Evolutionary conservation across 2,888 invertebrate species (phyloP).

Genomic region (Tetrapedia diversipes): DNA sequence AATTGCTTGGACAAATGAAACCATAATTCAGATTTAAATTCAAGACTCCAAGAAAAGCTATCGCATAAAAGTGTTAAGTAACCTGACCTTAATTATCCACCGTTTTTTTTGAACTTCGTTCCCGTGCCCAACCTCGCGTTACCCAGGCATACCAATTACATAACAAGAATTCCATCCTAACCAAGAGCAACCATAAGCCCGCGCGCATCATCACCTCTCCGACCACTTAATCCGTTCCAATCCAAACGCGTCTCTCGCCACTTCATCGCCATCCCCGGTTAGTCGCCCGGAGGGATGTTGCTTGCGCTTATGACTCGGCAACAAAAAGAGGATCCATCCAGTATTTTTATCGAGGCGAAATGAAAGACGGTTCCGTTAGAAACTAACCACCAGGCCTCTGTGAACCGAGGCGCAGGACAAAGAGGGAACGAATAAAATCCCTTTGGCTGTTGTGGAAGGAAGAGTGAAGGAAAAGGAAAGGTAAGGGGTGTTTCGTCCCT

Average conservation of each 20-base stretch:
- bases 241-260: background rate
- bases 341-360: slow-evolving; percentile 24
- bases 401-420: background rate
- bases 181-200: background rate
- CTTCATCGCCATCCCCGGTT: background rate
- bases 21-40: too few species aligned
- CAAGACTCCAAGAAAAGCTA: too few species aligned
- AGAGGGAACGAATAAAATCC: too few species aligned
- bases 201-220: background rate
- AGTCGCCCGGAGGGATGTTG: background rate
- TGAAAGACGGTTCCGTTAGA: slow-evolving; percentile 26
- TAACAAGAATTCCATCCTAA: background rate
- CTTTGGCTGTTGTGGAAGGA: too few species aligned
- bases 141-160: background rate
- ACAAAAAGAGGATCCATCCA: background rate
- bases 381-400: slow-evolving; percentile 20
- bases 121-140: too few species aligned
- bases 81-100: too few species aligned
- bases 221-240: background rate
- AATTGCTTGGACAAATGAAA: too few species aligned
- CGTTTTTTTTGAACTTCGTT: too few species aligned
- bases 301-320: background rate
- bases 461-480: too few species aligned
- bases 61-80: too few species aligned
- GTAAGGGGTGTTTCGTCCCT: too few species aligned